These are phyloP conservation scores for Torymus tubicola DNA, from an alignment of 2,888 invertebrate genomes.

Conservation along the genomic window DNA sequence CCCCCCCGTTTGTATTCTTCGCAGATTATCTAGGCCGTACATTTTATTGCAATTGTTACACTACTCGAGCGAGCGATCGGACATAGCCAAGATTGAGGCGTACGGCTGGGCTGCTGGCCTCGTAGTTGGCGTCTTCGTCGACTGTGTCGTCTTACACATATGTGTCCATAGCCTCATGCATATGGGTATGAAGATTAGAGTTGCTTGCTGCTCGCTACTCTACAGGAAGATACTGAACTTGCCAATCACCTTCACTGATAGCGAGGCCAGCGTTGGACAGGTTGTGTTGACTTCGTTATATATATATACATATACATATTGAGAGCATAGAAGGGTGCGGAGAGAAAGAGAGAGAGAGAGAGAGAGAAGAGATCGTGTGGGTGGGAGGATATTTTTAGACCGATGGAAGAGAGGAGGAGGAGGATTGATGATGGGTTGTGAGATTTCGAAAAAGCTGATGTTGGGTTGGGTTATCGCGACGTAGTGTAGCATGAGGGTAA, in stretches of 20 bases:
- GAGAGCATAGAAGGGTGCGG: too few species aligned
- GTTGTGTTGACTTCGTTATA: conserved; percentile 66
- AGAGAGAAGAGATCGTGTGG: too few species aligned
- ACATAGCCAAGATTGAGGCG: conserved; percentile 69
- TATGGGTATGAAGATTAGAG: conserved; percentile 83
- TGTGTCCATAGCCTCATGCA: conserved; percentile 82
- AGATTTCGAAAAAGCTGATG: too few species aligned
- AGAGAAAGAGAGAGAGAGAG: too few species aligned
- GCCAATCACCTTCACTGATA: conserved; percentile 76
- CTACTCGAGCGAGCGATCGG: conserved; percentile 68
- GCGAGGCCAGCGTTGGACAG: conserved; percentile 84
- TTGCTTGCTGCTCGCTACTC: conserved; percentile 83
- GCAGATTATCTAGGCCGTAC: conserved; percentile 70
- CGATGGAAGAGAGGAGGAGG: too few species aligned
- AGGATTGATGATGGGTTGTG: too few species aligned
- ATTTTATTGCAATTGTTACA: conserved; percentile 66
- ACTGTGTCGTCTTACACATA: conserved; percentile 78
- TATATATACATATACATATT: too few species aligned
- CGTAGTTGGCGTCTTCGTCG: conserved; percentile 67
- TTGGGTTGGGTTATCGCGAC: too few species aligned
- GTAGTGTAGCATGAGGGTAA: too few species aligned
- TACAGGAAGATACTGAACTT: conserved; percentile 87
- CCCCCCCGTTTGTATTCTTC: conserved; percentile 43
- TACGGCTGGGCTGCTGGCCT: conserved; percentile 76
- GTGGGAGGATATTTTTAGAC: too few species aligned